Evolutionary conservation across 2,797 vertebrate genomes (phyloP), one percentile per base, ranked within the genome.

Genomic region (Scleropages formosus): DNA sequence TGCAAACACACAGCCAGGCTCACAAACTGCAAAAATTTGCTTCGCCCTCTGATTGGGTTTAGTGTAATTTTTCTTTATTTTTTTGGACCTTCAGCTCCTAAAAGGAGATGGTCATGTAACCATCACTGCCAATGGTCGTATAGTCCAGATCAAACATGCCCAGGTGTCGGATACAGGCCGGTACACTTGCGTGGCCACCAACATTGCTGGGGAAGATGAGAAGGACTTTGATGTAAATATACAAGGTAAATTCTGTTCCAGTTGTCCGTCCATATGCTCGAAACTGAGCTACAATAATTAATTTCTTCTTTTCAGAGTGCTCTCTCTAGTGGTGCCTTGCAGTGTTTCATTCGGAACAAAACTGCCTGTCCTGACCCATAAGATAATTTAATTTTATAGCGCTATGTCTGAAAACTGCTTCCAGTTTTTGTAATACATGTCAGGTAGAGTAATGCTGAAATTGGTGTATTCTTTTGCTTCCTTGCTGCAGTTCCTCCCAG

Each of bases 141-240:
- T 90, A 11, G 93, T 98, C 80, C 93, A 93, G 84, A 95, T 97
- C 83, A 91, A 91, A 76, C 91, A 94, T n/a, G 90, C 95, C 59
- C 94, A 95, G 81, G 88, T 99, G 79, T 95, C 95, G 0, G 96
- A 98, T 85, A 99, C 95, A 0, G 96, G 97, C 13, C 94, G 97
- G 61, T 99, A 98, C 75, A 96, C 95, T 73, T 99, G 98, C 75
- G 80, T 98, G 68, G 98, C 98, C 61, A 95, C 94, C 75, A 99
- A 99, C 78, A 67, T 98, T 59, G 97, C 94, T 73, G 98, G 98
- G 76, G 95, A 98, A 86, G 98, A 99, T 83, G 97, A 98, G 87
- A 86, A 97, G 93, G 97, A 99, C 88, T 99, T 97, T 92, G 98
- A 99, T 93, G 95, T 99, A 90, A 98, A 94, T 92, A 94, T 99